Evolutionary conservation across 2,113 vertebrate species (phyloP).

Genomic region (Columbina picui): DNA sequence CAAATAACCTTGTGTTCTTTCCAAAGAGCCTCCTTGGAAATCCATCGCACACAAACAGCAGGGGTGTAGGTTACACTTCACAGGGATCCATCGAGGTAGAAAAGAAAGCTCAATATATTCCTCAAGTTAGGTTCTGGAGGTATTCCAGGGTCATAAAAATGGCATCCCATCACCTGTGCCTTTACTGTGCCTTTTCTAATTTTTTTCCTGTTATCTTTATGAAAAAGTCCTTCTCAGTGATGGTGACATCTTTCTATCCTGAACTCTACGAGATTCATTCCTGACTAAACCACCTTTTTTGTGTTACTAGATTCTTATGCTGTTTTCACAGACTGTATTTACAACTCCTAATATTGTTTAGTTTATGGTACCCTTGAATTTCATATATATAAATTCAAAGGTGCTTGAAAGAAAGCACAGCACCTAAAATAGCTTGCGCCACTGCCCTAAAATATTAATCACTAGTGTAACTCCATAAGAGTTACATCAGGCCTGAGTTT

Average conservation of each 20-base stretch:
- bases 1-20: not conserved
- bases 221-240: not conserved
- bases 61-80: slow-evolving; percentile 45
- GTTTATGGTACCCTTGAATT: slow-evolving; percentile 45
- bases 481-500: slow-evolving; percentile 61
- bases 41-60: not conserved
- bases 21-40: slow-evolving; percentile 7
- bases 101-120: slow-evolving; percentile 41
- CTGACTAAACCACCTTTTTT: not conserved
- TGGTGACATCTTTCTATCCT: not conserved
- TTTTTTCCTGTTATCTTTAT: slow-evolving; percentile 37
- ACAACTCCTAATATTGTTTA: slow-evolving; percentile 50
- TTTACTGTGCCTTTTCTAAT: slow-evolving; percentile 25
- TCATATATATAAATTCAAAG: slow-evolving; percentile 28
- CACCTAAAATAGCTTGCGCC: slow-evolving; percentile 23
- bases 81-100: not conserved
- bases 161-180: slow-evolving; percentile 16
- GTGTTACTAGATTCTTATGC: not conserved
- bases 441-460: slow-evolving; percentile 54
- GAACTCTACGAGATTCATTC: not conserved
- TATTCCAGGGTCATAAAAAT: slow-evolving; percentile 52
- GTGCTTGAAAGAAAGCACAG: slow-evolving; percentile 51
- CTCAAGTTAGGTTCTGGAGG: slow-evolving; percentile 16
- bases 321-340: slow-evolving; percentile 48
- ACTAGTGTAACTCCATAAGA: slow-evolving; percentile 25